Evolutionary conservation across 2,797 vertebrate species (phyloP).

Genomic region (Siniperca scherzeri): DNA sequence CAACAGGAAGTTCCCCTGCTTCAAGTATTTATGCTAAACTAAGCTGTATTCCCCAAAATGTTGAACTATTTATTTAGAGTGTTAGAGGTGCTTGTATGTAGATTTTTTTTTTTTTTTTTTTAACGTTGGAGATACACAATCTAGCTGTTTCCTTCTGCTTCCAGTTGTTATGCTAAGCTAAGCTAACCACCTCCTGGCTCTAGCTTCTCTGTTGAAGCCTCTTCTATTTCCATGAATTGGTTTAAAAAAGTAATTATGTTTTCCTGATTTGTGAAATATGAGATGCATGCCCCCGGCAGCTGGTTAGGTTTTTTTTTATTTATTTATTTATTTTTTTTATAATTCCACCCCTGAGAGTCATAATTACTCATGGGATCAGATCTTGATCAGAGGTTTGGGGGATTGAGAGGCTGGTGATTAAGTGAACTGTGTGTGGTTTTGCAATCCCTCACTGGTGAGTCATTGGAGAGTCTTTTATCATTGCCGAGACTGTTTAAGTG

Average conservation of each 20-base stretch:
- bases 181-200: background rate
- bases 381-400: slow-evolving; percentile 64
- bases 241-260: background rate
- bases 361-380: slow-evolving; percentile 62
- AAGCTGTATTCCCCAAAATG: background rate
- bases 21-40: background rate
- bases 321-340: no score
- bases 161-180: background rate
- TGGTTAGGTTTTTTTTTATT: slow-evolving; percentile 28
- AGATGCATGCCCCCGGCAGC: background rate
- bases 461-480: slow-evolving; percentile 71
- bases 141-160: background rate
- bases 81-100: background rate
- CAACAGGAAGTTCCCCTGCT: background rate
- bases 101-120: no score
- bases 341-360: slow-evolving; percentile 60
- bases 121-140: background rate
- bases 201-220: background rate
- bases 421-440: slow-evolving; percentile 72
- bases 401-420: slow-evolving; percentile 62
- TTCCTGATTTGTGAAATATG: slow-evolving; percentile 33
- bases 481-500: slow-evolving; percentile 53
- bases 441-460: slow-evolving; percentile 72
- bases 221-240: background rate
- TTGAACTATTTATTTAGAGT: background rate